These are phyloP conservation scores for Glossophaga mutica DNA, from an alignment of 2,797 vertebrate genomes.

Conservation along the genomic window DNA sequence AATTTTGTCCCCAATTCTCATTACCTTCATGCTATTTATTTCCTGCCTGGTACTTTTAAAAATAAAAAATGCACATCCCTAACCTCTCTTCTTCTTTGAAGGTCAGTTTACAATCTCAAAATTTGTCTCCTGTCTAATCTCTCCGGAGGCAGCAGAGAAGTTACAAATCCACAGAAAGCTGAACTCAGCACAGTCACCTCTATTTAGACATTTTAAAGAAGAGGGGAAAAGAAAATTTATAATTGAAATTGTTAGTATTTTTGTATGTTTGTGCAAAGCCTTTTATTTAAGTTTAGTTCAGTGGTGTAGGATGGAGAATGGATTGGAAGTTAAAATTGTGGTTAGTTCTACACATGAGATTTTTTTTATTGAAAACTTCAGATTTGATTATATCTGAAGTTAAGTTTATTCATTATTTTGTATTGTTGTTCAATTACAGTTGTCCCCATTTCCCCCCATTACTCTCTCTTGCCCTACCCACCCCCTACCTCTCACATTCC, in stretches of 20 bases:
- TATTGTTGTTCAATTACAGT: too few relatives aligned
- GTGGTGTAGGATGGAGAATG: too few relatives aligned
- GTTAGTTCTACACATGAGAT: too few relatives aligned
- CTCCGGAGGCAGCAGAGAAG: background rate
- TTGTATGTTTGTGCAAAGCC: too few relatives aligned
- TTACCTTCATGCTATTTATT: constrained; percentile 37
- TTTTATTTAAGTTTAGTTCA: too few relatives aligned
- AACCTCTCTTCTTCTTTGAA: background rate
- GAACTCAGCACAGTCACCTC: background rate
- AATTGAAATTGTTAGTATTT: background rate
- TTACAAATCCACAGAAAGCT: background rate
- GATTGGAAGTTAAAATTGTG: too few relatives aligned
- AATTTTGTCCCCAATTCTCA: constrained; percentile 35
- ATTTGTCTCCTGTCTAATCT: background rate
- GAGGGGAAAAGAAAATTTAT: background rate
- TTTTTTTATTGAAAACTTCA: too few relatives aligned
- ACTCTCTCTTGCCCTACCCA: too few relatives aligned
- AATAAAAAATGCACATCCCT: background rate
- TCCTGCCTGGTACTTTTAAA: background rate
- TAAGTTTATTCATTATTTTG: too few relatives aligned
- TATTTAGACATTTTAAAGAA: constrained; percentile 1
- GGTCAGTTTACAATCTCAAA: background rate
- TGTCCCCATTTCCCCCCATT: too few relatives aligned
- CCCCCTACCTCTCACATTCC: too few relatives aligned
- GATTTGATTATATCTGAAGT: too few relatives aligned